Conservation (phyloP, 2,888 invertebrate genomes). For the Neoascia interrupta region DNA sequence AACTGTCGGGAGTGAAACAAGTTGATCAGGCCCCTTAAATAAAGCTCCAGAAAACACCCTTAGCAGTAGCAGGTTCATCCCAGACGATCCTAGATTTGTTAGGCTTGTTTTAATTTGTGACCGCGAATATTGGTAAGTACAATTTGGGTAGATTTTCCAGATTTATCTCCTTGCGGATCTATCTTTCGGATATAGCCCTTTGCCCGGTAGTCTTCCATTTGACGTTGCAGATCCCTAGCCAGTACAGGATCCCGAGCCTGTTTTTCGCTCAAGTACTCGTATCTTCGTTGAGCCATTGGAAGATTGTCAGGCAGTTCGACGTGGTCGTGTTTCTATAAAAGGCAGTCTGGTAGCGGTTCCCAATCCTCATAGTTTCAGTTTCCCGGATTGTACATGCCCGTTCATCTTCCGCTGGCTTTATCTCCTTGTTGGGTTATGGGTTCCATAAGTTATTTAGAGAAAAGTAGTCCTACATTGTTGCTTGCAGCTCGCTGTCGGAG, state of each 20-base stretch:
- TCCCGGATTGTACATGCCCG: conserved; percentile 23
- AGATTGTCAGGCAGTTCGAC: conserved; percentile 31
- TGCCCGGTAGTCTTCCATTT: conserved; percentile 56
- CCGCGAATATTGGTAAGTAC: conserved; percentile 71
- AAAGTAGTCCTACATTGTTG: conserved; percentile 2
- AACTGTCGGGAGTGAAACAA: too few relatives aligned
- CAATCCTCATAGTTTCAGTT: conserved; percentile 13
- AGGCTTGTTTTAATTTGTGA: conserved; percentile 71
- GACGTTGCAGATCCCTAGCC: conserved; percentile 21
- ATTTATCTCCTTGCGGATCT: conserved; percentile 28
- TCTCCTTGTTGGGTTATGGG: background rate
- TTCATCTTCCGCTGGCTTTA: conserved; percentile 24
- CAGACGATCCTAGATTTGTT: conserved; percentile 72
- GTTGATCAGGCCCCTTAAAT: too few relatives aligned
- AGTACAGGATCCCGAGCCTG: conserved; percentile 28
- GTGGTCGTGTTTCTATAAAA: conserved; percentile 69
- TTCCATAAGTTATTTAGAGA: conserved; percentile 11
- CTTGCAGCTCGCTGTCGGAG: background rate
- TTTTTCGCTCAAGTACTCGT: conserved; percentile 56
- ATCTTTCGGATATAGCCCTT: conserved; percentile 69
- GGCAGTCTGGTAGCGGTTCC: conserved; percentile 50
- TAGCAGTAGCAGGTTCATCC: too few relatives aligned
- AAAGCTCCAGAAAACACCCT: too few relatives aligned
- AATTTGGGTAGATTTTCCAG: conserved; percentile 53
- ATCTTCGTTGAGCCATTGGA: conserved; percentile 55